phyloP scores from a whole-genome alignment of 2,888 invertebrate genomes.

The Coenonympha glycerion region DNA sequence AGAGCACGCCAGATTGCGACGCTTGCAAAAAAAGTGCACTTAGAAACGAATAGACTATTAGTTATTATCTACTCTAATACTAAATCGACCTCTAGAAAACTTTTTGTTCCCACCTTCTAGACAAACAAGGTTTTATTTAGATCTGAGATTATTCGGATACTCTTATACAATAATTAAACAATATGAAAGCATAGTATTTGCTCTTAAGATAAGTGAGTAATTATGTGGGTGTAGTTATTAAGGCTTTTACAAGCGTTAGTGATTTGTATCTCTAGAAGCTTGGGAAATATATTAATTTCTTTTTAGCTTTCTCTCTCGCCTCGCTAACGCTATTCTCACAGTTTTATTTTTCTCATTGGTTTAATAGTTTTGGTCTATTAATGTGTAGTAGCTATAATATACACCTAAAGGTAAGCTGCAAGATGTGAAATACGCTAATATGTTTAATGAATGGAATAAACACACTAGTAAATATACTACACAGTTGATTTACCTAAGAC shows the following conservation, averaged over 20 bases:
- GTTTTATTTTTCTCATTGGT: not conserved
- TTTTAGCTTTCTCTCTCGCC: not conserved
- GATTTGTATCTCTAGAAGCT: too few relatives aligned
- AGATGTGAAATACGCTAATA: too few relatives aligned
- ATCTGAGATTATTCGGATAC: not conserved
- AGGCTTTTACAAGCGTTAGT: not conserved
- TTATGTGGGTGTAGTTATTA: not conserved
- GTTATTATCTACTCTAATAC: not conserved
- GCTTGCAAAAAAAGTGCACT: not conserved
- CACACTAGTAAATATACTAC: too few relatives aligned
- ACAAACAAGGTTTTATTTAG: conserved; percentile 5
- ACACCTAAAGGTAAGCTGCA: too few relatives aligned
- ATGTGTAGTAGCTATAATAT: too few relatives aligned
- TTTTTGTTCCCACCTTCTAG: conserved; percentile 1
- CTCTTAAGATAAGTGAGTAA: not conserved
- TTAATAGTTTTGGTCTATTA: too few relatives aligned
- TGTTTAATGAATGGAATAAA: too few relatives aligned
- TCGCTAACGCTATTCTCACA: not conserved
- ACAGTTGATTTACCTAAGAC: too few relatives aligned
- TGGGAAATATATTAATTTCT: not conserved
- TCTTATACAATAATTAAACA: not conserved
- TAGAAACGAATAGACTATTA: not conserved
- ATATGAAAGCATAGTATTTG: conserved; percentile 1
- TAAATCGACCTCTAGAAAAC: conserved; percentile 1
- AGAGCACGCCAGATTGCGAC: not conserved